Evolutionary conservation across 2,797 vertebrate genomes (phyloP), one percentile per base, ranked within the genome.

Genomic region (Meriones psammophilus): DNA sequence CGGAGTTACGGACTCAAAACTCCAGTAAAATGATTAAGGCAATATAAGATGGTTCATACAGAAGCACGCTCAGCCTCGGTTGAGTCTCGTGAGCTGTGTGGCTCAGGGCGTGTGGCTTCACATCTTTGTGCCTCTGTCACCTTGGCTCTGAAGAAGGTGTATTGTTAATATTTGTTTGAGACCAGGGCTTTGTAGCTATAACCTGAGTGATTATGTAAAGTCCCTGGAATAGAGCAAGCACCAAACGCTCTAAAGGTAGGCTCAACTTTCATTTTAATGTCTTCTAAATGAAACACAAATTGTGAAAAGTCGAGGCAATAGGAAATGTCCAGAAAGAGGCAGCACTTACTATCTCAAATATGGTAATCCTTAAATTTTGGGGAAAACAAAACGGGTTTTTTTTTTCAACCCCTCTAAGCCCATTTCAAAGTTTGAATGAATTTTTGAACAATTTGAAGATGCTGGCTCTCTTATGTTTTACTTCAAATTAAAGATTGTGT

Each of bases 341-440:
- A 30, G 71, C 12, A 58, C 39, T 86, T 93, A 50, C 17, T 69
- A 54, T 80, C 85, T 96, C 68, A 92, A 96, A 95, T 90, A 74
- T 1, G 68, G 42, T n/a, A 76, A 26, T n/a, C 56, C 58, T 50
- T 17, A 83, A 80, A 95, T 80, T 78, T 36, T 73, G 74, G 74
- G 73, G 15, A 10, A 88, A 90, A 66, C 78, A 28, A 88, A 94
- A 74, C 8, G 56, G 7, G n/a, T n/a, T 4, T 13, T 78, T 54
- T 42, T 42, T 28, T 92, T 85, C 56, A 60, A 30, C 73, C 30
- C 46, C 66, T 95, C 89, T 46, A 76, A 68, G 69, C 17, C 39
- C 58, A 77, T 87, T 86, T 20, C 54, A 13, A 74, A 88, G 94
- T 77, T 92, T 58, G 42, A 42, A 42, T 42, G 42, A 42, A 42